A percentile compares a stretch with the other conserved stretches of the same genome.
These are phyloP conservation scores for Haliclystus octoradiatus DNA, from an alignment of 30 jellyfish, hydroid and myxozoan species.

Conservation along the genomic window DNA sequence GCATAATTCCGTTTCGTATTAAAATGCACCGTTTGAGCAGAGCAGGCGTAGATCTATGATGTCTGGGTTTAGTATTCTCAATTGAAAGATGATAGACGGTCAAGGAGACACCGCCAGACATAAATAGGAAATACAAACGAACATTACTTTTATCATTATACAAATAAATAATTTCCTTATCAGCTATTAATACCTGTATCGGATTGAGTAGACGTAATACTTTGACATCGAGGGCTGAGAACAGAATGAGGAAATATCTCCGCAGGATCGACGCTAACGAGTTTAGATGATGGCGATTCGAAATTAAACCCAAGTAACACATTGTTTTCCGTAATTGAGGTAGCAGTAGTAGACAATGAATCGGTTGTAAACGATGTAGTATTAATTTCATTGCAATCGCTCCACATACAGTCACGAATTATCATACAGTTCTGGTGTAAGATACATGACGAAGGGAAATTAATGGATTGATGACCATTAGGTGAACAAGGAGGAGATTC, in stretches of 20 bases:
- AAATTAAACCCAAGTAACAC: background rate
- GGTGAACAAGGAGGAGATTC: background rate
- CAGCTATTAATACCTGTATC: background rate
- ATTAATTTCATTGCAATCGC: background rate
- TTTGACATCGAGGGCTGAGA: background rate
- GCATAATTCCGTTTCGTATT: too few species aligned
- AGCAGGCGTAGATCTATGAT: too few species aligned
- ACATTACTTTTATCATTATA: too few species aligned
- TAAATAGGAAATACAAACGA: too few species aligned
- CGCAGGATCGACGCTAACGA: conserved; percentile 1
- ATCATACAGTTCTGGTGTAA: background rate
- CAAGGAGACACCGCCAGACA: too few species aligned
- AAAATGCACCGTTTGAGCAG: too few species aligned
- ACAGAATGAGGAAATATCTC: background rate
- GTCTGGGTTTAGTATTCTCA: too few species aligned
- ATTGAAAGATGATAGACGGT: too few species aligned
- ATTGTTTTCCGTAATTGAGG: background rate
- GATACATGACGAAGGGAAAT: background rate
- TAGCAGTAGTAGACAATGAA: background rate
- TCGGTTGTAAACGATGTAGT: background rate
- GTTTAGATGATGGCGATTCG: background rate
- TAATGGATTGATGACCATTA: background rate
- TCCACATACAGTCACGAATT: conserved; percentile 1
- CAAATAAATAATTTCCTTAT: too few species aligned
- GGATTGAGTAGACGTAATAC: background rate